Evolutionary conservation across 2,113 vertebrate species (phyloP), one percentile per base, ranked within the genome.

Genomic region (Paratilapia polleni): DNA sequence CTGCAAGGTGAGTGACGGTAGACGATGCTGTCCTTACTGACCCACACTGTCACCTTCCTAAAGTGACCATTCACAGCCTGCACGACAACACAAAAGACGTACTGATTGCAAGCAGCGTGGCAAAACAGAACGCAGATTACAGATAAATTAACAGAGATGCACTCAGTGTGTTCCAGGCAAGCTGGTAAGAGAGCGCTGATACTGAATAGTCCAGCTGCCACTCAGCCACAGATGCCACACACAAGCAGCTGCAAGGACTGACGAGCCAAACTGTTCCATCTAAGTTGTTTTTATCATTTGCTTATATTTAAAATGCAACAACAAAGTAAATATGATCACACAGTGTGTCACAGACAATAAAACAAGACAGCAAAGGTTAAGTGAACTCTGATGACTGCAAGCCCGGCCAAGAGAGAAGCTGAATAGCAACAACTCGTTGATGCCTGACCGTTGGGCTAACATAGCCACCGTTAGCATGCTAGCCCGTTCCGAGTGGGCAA

Each of bases 1-100:
- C 93, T 93, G 88, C 88, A 78, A 90, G 92, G 91, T 87, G 77
- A 89, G 93, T 89, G 95, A 95, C 94, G 93, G 95, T 91, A 94
- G 94, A 94, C 82, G 93, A 91, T 91, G 91, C 92, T 95, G 95
- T 94, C 94, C 92, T 95, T 93, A 89, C 92, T 94, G 92, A 92
- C 92, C 90, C 93, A 92, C 92, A 93, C 94, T 90, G 95, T 95
- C 94, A 94, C 95, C 93, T 95, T 94, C 94, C 93, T 89, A 92
- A 59, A 92, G 94, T 84, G 90, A 95, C 93, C 95, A 96, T 95
- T 95, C 96, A 96, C 94, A 87, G 91, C 94, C 96, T 96, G 88
- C 81, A 85, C 81, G 83, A 20, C 12, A 83, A 77, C 82, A 88
- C 73, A 78, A 78, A 41, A 63, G 36, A 82, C 12, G 57, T 2